A percentile compares a stretch with the other conserved stretches of the same genome.
phyloP scores from a whole-genome alignment of 2,888 invertebrate species.

The Calliopum simillimum region DNA sequence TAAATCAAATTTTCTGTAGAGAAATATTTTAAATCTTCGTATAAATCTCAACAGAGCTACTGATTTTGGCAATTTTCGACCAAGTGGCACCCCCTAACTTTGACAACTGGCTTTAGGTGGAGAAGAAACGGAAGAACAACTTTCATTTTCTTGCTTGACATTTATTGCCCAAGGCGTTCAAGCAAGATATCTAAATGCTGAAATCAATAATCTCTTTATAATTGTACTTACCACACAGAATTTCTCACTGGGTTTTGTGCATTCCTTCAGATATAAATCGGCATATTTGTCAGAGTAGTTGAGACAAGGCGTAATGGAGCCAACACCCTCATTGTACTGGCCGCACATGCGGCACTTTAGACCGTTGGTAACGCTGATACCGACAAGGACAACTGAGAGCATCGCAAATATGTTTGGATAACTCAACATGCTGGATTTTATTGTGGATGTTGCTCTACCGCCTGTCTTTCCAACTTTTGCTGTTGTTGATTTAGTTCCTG shows the following conservation, averaged over 20 bases:
- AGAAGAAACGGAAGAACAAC: too few relatives aligned
- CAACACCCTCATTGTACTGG: conserved; percentile 87
- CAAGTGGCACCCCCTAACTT: too few relatives aligned
- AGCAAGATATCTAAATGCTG: too few relatives aligned
- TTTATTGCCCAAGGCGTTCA: too few relatives aligned
- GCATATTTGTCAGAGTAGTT: conserved; percentile 75
- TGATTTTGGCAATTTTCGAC: too few relatives aligned
- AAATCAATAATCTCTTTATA: not conserved
- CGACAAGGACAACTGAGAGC: conserved; percentile 57
- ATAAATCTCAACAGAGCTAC: too few relatives aligned
- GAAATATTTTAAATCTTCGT: too few relatives aligned
- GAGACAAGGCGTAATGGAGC: conserved; percentile 86
- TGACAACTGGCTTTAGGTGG: too few relatives aligned
- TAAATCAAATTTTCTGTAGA: too few relatives aligned
- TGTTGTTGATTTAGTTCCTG: conserved; percentile 29
- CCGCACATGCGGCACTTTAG: conserved; percentile 82
- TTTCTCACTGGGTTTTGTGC: conserved; percentile 71
- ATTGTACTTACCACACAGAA: conserved; percentile 82
- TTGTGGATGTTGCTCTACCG: conserved; percentile 6
- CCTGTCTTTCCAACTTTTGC: conserved; percentile 12
- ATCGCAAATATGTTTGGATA: conserved; percentile 50
- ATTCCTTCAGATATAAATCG: conserved; percentile 78
- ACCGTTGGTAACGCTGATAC: conserved; percentile 60
- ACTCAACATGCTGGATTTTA: conserved; percentile 45
- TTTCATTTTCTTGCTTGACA: too few relatives aligned